phyloP scores from a whole-genome alignment of 2,113 vertebrate species.

The Sinocyclocheilus rhinocerous region DNA sequence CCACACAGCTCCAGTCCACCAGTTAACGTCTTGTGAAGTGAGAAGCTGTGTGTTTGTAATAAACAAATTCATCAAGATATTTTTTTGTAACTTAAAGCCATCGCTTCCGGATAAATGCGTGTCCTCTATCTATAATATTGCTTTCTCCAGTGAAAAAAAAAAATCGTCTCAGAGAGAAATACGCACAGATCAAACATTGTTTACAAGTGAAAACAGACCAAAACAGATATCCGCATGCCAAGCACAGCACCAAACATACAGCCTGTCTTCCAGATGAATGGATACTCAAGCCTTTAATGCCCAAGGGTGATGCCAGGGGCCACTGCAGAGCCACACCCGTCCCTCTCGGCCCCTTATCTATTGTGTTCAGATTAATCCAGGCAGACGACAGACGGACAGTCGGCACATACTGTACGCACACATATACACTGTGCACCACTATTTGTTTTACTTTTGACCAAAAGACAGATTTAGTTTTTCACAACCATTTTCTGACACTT shows the following conservation, averaged over 20 bases:
- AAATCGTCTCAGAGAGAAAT: too few species aligned
- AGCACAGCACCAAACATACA: background rate
- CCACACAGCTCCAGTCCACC: too few species aligned
- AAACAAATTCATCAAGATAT: too few species aligned
- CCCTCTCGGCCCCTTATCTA: background rate
- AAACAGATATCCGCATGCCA: slow-evolving; percentile 5
- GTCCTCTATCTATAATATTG: too few species aligned
- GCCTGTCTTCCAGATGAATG: slow-evolving; percentile 24
- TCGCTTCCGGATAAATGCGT: too few species aligned
- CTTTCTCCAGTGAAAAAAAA: too few species aligned
- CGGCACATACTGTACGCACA: slow-evolving; percentile 46
- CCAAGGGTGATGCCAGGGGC: slow-evolving; percentile 30
- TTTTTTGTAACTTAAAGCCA: too few species aligned
- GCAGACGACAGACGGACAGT: slow-evolving; percentile 11
- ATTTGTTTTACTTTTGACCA: background rate
- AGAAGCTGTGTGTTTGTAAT: too few species aligned
- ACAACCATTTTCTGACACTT: background rate
- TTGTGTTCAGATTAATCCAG: slow-evolving; percentile 35
- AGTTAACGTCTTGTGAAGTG: too few species aligned
- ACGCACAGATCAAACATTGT: too few species aligned
- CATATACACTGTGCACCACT: background rate
- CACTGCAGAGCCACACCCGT: slow-evolving; percentile 39
- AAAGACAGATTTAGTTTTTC: background rate
- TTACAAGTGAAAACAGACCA: too few species aligned
- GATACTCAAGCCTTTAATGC: slow-evolving; percentile 42